Conservation (phyloP, 1,140 invertebrate species). For the Drosophila miranda region DNA sequence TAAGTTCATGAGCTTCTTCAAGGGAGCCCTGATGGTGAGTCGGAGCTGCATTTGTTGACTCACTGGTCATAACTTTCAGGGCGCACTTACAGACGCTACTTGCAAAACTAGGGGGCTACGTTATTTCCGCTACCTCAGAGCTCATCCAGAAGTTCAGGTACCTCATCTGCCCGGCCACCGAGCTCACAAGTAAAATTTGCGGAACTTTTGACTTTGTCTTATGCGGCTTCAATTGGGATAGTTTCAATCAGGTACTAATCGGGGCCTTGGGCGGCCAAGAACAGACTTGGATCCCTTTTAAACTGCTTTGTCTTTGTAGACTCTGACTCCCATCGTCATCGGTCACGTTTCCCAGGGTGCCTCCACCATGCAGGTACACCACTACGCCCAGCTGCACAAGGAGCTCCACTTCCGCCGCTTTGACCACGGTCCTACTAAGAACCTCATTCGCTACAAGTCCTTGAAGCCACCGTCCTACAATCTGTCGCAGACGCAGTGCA, state of each 20-base stretch:
- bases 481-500: conserved; percentile 12
- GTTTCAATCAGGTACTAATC: conserved; percentile 38
- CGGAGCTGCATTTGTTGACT: no score
- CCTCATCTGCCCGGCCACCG: conserved; percentile 15
- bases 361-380: conserved; percentile 34
- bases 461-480: conserved; percentile 20
- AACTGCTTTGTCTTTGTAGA: background rate
- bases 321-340: conserved; percentile 14
- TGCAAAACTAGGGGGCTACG: conserved; percentile 28
- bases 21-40: conserved; percentile 34
- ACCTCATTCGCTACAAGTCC: conserved; percentile 1
- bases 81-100: conserved; percentile 26
- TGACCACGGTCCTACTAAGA: conserved; percentile 11
- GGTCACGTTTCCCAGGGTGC: conserved; percentile 50
- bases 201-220: conserved; percentile 43
- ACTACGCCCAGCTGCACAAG: conserved; percentile 37
- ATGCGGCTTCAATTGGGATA: conserved; percentile 49
- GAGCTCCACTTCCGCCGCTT: conserved; percentile 8
- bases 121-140: conserved; percentile 8
- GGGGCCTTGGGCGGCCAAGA: no score
- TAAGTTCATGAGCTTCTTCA: conserved; percentile 25
- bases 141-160: conserved; percentile 17
- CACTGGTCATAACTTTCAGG: background rate
- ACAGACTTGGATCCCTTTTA: background rate
- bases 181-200: conserved; percentile 30